Conservation (phyloP, 2,113 vertebrate genomes). For the Ginglymostoma cirratum region DNA sequence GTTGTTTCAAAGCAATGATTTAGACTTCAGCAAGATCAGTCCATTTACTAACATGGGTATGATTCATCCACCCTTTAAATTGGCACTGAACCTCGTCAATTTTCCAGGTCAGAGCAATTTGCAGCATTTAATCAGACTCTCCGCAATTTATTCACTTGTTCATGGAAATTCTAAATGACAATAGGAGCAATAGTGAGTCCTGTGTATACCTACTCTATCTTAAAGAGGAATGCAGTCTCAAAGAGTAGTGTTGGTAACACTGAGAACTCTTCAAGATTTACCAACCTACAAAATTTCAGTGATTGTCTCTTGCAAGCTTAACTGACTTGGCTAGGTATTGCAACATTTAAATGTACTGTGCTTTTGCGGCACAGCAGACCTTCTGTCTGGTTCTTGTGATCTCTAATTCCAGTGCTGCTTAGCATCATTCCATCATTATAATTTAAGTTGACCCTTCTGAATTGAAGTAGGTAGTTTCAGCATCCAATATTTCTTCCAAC, state of each 20-base stretch:
- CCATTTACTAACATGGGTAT: background rate
- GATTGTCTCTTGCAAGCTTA: background rate
- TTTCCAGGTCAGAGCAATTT: background rate
- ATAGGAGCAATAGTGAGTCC: background rate
- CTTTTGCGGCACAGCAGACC: too few species aligned
- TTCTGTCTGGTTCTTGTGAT: background rate
- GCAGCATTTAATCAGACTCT: background rate
- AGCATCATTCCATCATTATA: background rate
- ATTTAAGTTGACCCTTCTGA: background rate
- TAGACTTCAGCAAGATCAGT: background rate
- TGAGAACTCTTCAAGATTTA: background rate
- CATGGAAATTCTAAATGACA: background rate
- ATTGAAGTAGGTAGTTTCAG: background rate
- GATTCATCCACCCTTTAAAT: background rate
- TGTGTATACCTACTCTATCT: background rate
- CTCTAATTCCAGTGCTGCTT: background rate
- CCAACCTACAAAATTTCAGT: background rate
- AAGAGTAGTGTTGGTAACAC: background rate
- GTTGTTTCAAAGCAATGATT: background rate
- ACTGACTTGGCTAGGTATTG: background rate
- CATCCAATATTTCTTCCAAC: background rate
- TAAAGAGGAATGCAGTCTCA: background rate
- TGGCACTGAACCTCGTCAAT: background rate
- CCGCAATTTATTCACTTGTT: background rate
- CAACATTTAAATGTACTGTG: too few species aligned